Percentiles rank a stretch among this genome's conserved stretches.
These are phyloP conservation scores for Galaxias olidus DNA, from an alignment of 2,797 vertebrate genomes.

Conservation along the genomic window DNA sequence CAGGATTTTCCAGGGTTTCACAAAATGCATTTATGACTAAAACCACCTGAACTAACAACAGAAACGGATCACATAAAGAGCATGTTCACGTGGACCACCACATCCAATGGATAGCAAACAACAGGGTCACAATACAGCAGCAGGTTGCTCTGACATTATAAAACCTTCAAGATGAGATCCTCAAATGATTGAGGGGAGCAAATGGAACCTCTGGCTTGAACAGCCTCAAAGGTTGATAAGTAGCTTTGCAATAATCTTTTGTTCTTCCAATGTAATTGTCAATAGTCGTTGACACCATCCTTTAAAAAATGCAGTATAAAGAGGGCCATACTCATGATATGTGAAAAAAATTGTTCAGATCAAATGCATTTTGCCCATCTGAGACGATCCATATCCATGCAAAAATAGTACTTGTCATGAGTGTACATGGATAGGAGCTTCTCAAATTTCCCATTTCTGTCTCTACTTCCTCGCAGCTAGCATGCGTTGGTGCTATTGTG, in stretches of 20 bases:
- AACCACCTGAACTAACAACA: too few relatives aligned
- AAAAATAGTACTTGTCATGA: conserved; percentile 53
- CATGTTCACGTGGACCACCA: too few relatives aligned
- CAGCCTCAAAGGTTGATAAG: conserved; percentile 75
- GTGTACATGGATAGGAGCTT: conserved; percentile 37
- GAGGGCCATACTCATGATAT: conserved; percentile 59
- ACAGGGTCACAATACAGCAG: conserved; percentile 31
- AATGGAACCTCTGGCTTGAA: conserved; percentile 11
- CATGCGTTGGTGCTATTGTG: conserved; percentile 70
- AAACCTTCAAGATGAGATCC: conserved; percentile 45
- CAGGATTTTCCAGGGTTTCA: too few relatives aligned
- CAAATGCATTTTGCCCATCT: conserved; percentile 83
- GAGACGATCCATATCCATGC: conserved; percentile 73
- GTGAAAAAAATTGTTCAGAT: conserved; percentile 63
- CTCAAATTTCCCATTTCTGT: conserved; percentile 16
- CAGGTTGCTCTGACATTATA: conserved; percentile 83
- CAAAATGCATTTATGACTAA: too few relatives aligned
- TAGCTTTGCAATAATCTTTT: conserved; percentile 59
- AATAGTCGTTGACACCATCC: conserved; percentile 4
- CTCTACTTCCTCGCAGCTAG: conserved; percentile 49
- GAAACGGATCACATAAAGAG: too few relatives aligned
- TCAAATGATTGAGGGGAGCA: neutral
- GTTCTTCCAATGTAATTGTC: conserved; percentile 7
- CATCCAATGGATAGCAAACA: too few relatives aligned
- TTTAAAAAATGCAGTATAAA: conserved; percentile 38